These are phyloP conservation scores for Conus betulinus DNA, from an alignment of 1,140 invertebrate genomes.

Conservation along the genomic window DNA sequence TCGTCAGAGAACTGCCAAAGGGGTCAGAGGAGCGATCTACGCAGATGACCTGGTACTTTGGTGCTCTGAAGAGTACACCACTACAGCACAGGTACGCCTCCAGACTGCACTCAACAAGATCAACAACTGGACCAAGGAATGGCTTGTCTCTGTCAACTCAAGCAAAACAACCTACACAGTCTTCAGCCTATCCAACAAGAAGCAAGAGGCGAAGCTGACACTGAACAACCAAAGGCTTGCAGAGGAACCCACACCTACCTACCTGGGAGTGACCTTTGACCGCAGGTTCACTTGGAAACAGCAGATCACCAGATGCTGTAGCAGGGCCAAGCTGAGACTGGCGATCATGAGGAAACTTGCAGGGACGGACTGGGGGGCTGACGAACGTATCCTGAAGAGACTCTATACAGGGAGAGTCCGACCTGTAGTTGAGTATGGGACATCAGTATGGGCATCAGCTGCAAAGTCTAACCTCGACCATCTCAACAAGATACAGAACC, in stretches of 20 bases:
- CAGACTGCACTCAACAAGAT: background rate
- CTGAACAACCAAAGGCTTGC: no score
- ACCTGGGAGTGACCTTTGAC: constrained; percentile 17
- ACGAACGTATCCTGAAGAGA: background rate
- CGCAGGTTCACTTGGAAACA: constrained; percentile 17
- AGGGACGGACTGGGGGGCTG: constrained; percentile 12
- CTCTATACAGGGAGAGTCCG: background rate
- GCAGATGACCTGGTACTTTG: no score
- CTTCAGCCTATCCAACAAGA: constrained; percentile 4
- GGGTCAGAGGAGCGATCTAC: no score
- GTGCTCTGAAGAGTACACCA: no score
- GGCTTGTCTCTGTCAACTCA: background rate
- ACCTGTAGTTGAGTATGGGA: constrained; percentile 4
- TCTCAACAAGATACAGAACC: constrained; percentile 4
- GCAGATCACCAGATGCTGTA: constrained; percentile 17
- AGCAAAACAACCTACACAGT: constrained; percentile 13
- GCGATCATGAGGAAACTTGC: constrained; percentile 18
- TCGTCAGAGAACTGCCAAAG: no score
- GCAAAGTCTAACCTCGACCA: background rate
- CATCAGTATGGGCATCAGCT: constrained; percentile 14
- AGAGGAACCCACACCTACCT: constrained; percentile 20
- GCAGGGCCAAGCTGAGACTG: background rate
- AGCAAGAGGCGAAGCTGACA: constrained; percentile 2
- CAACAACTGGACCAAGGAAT: no score
- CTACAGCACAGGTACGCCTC: no score